These are phyloP conservation scores for Drosophila limbata DNA, from an alignment of 2,888 invertebrate genomes.

Conservation along the genomic window DNA sequence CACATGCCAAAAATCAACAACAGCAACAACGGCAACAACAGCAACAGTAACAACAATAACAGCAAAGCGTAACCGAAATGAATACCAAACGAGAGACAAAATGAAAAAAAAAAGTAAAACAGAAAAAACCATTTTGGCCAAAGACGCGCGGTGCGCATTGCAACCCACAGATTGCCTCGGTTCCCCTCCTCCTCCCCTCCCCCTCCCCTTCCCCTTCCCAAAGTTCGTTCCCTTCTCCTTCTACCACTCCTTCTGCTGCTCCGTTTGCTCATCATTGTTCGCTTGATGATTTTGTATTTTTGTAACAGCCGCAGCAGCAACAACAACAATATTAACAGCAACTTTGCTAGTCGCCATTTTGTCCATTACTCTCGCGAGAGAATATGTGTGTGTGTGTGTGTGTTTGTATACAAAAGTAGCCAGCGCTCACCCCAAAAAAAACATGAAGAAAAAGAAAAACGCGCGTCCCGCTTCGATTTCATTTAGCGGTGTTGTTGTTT, in stretches of 20 bases:
- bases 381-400: slow-evolving; percentile 7
- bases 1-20: slow-evolving; percentile 45
- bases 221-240: slow-evolving; percentile 4
- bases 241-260: slow-evolving; percentile 8
- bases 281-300: slow-evolving; percentile 60
- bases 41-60: slow-evolving; percentile 3
- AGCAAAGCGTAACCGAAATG: slow-evolving; percentile 11
- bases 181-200: slow-evolving; percentile 5
- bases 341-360: slow-evolving; percentile 48
- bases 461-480: slow-evolving; percentile 46
- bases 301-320: slow-evolving; percentile 55
- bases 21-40: slow-evolving; percentile 14
- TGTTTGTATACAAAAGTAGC: slow-evolving; percentile 60
- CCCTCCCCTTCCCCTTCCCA: slow-evolving; percentile 4
- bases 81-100: slow-evolving; percentile 24
- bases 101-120: slow-evolving; percentile 6
- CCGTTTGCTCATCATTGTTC: slow-evolving; percentile 45
- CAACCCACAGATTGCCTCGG: slow-evolving; percentile 57
- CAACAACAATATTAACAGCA: slow-evolving; percentile 21
- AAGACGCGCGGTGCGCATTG: slow-evolving; percentile 59
- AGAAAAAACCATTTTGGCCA: slow-evolving; percentile 62
- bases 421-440: slow-evolving; percentile 53
- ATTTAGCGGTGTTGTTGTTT: slow-evolving; percentile 28
- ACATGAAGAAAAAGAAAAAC: slow-evolving; percentile 12
- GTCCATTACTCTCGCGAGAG: slow-evolving; percentile 15